phyloP scores from a whole-genome alignment of 35 echinoderm and acorn worm genomes.

The Ophiothrix spiculata region DNA sequence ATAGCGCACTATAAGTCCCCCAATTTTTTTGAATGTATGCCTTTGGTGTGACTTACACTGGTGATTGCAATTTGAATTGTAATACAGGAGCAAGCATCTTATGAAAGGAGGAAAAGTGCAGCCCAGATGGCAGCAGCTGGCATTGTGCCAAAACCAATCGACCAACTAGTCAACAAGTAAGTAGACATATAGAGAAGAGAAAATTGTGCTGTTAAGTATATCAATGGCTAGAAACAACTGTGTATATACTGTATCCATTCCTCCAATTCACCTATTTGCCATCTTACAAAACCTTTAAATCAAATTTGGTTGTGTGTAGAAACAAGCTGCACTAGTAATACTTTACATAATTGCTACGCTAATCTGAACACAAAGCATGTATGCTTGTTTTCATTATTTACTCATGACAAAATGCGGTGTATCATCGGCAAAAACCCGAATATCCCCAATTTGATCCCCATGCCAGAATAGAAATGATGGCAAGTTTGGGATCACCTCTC shows the following conservation, averaged over 20 bases:
- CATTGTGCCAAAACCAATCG: constrained; percentile 83
- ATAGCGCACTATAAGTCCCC: too few relatives aligned
- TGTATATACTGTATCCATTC: not conserved
- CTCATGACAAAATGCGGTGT: too few relatives aligned
- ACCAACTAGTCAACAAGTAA: constrained; percentile 84
- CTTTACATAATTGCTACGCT: not conserved
- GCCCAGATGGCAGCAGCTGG: constrained; percentile 86
- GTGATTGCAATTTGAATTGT: too few relatives aligned
- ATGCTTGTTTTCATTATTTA: too few relatives aligned
- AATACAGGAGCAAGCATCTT: constrained; percentile 86
- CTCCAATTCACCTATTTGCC: not conserved
- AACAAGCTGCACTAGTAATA: too few relatives aligned
- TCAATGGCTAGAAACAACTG: not conserved
- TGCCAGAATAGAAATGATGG: too few relatives aligned
- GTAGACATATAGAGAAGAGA: not conserved
- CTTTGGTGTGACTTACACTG: too few relatives aligned
- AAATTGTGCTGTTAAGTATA: not conserved
- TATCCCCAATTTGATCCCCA: too few relatives aligned
- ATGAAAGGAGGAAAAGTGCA: constrained; percentile 90
- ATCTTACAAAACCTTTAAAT: not conserved
- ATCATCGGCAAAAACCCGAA: too few relatives aligned
- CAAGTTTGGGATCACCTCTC: too few relatives aligned
- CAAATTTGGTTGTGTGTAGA: not conserved
- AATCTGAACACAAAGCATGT: too few relatives aligned
- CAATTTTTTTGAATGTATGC: too few relatives aligned